Percentiles rank a stretch among this genome's conserved stretches.
These are phyloP conservation scores for Oryzias melastigma DNA, from an alignment of 2,113 vertebrate species.

Conservation along the genomic window DNA sequence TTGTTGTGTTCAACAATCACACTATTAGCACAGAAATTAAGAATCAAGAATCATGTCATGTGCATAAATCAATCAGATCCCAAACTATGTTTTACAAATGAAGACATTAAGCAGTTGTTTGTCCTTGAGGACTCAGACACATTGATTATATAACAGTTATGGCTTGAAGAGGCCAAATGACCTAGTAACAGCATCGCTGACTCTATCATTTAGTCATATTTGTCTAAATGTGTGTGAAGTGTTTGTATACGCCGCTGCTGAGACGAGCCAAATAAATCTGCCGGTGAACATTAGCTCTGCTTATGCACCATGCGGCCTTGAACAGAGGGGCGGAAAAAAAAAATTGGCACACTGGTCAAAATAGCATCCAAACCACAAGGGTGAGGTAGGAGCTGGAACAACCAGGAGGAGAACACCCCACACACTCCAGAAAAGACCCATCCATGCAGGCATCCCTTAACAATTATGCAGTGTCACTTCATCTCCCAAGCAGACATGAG, in stretches of 20 bases:
- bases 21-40: too few species aligned
- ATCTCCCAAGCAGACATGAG: constrained; percentile 35
- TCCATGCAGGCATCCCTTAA: constrained; percentile 50
- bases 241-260: constrained; percentile 1
- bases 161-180: background rate
- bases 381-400: constrained; percentile 55
- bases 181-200: too few species aligned
- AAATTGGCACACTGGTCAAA: constrained; percentile 74
- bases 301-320: constrained; percentile 42
- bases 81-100: background rate
- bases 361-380: constrained; percentile 75
- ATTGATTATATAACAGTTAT: background rate
- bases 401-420: constrained; percentile 41
- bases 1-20: too few species aligned
- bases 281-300: constrained; percentile 14
- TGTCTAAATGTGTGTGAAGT: constrained; percentile 9
- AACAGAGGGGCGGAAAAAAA: constrained; percentile 30
- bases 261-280: constrained; percentile 15
- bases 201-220: background rate
- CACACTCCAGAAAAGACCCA: constrained; percentile 51
- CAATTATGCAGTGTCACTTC: constrained; percentile 54
- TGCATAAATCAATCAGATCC: background rate
- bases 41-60: background rate
- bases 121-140: background rate
- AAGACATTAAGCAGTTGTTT: background rate